Percentiles rank a stretch among this genome's conserved stretches.
Evolutionary conservation across 2,888 invertebrate species (phyloP).

Genomic region (Amphimallon solstitiale): DNA sequence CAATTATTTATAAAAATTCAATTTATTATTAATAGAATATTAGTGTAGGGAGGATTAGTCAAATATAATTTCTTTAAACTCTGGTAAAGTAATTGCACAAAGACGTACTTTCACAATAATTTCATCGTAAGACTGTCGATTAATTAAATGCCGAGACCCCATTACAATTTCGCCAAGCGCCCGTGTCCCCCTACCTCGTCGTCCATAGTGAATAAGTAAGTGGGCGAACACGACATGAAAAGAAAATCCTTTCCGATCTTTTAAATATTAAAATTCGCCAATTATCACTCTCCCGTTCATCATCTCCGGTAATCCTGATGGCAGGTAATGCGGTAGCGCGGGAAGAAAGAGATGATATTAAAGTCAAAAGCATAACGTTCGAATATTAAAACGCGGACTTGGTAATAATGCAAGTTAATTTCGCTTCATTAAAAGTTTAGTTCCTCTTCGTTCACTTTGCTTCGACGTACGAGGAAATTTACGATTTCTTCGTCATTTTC

Average conservation of each 20-base stretch:
- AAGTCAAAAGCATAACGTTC: conserved; percentile 16
- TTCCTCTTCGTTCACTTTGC: background rate
- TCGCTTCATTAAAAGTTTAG: conserved; percentile 32
- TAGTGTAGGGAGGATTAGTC: no score
- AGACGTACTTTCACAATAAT: background rate
- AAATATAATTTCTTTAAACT: no score
- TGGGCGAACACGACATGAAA: background rate
- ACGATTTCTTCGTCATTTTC: background rate
- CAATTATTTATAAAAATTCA: no score
- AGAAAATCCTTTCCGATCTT: conserved; percentile 8
- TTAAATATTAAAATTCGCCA: conserved; percentile 23
- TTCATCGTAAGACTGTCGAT: background rate
- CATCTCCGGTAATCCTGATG: conserved; percentile 3
- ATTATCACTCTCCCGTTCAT: conserved; percentile 6
- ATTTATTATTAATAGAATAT: no score
- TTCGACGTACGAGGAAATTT: background rate
- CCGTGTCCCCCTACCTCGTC: background rate
- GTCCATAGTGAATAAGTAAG: background rate
- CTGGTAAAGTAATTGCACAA: no score
- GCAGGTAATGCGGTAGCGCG: conserved; percentile 7
- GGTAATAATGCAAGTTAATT: conserved; percentile 33
- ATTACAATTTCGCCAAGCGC: conserved; percentile 14
- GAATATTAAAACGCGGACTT: conserved; percentile 18
- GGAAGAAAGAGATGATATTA: conserved; percentile 14
- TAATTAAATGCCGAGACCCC: conserved; percentile 8